Base-by-base conservation (phyloP, 2,888 invertebrate genomes). In the Cerastoderma edule region DNA sequence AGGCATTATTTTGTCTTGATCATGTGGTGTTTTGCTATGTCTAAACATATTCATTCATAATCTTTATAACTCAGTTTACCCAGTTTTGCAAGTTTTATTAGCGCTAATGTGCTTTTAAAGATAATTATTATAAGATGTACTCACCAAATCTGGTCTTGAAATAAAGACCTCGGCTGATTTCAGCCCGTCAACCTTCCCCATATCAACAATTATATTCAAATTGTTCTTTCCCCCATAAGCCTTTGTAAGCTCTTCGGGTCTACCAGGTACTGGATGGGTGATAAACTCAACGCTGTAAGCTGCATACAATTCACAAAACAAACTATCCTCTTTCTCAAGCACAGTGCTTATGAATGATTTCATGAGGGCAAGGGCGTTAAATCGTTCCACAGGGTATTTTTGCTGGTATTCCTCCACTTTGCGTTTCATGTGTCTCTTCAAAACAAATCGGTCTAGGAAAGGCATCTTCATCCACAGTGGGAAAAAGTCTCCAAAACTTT, bases 391-490 rank as follows among this genome's bases (percentile, higher is more conserved):
- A 2, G 67, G 67, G 46, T 53, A 33, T 10, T 13, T 44, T 16
- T 44, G n/a, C 19, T 67, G 64, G 19, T 63, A 48, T n/a, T 64
- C 27, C 13, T 50, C n/a, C 3, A 67, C 53, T 44, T 54, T 63
- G 0, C 44, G 24, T 22, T 39, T 54, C 67, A 73, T 68, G 8
- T 35, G 35, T 10, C 39, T 28, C 28, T 64, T 33, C 0, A 73
- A n/a, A 24, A 68, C 32, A n/a, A 54, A 44, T 24, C 44, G 39
- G 8, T 64, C 67, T 13, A 73, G n/a, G 3, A 54, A 32, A 4
- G 30, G 39, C n/a, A 44, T 67, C 27, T 60, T 35, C 10, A 73
- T 39, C n/a, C 44, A 28, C 16, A 10, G n/a, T 8, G 73, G 73
- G 22, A 73, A 53, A 53, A 63, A 73, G 10, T 48, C n/a, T 24